A percentile compares a stretch with the other conserved stretches of the same genome.
These are phyloP conservation scores for Neogobius melanostomus DNA, from an alignment of 2,113 vertebrate species.

Conservation along the genomic window DNA sequence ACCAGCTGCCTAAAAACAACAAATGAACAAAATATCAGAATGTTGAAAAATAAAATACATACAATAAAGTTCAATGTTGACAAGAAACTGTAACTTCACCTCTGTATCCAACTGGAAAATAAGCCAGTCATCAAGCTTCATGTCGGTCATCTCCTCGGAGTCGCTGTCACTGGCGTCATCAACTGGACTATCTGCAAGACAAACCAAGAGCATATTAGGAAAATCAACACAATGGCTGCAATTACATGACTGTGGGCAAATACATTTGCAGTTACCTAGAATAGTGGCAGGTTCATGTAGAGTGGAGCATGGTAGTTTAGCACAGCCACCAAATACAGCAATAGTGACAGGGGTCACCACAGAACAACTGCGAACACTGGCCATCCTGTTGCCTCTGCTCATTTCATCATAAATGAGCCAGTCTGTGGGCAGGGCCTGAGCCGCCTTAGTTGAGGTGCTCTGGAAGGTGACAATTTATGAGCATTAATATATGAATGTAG, in stretches of 20 bases:
- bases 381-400: conserved; percentile 85
- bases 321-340: conserved; percentile 85
- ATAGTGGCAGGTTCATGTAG: conserved; percentile 75
- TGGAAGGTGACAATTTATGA: conserved; percentile 38
- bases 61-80: not conserved
- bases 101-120: conserved; percentile 84
- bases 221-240: not conserved
- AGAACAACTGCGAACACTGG: conserved; percentile 89
- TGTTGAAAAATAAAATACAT: not conserved
- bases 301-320: conserved; percentile 79
- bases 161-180: conserved; percentile 87
- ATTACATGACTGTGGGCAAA: too few species aligned
- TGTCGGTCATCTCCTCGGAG: conserved; percentile 67
- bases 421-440: conserved; percentile 84
- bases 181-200: conserved; percentile 49
- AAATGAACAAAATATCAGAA: not conserved
- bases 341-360: conserved; percentile 84
- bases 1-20: conserved; percentile 76
- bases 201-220: not conserved
- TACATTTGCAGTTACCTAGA: conserved; percentile 60
- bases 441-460: conserved; percentile 78
- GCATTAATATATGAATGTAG: too few species aligned
- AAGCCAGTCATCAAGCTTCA: conserved; percentile 91
- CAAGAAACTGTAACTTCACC: conserved; percentile 62
- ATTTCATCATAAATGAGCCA: conserved; percentile 97